These are phyloP conservation scores for Pristionchus entomophagus DNA, from an alignment of 2,888 invertebrate genomes.

Conservation along the genomic window DNA sequence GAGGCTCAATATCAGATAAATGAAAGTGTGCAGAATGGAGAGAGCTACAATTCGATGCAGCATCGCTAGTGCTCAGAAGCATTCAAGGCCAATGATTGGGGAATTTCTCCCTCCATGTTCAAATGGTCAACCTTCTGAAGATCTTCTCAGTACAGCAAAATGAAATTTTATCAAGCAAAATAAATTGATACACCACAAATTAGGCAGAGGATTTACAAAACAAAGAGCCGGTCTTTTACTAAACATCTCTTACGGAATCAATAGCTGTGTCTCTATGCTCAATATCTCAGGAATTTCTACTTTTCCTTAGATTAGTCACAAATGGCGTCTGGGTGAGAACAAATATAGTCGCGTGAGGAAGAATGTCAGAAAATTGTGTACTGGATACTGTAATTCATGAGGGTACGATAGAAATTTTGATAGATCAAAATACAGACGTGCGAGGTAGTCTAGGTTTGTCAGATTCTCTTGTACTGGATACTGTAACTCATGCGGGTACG, in stretches of 20 bases:
- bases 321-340: not conserved
- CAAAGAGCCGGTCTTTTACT: not conserved
- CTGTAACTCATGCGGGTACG: not conserved
- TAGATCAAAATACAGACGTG: not conserved
- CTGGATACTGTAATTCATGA: not conserved
- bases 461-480: not conserved
- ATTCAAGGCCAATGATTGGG: too few species aligned
- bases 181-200: too few species aligned
- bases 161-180: too few species aligned
- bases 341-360: not conserved
- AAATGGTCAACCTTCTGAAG: too few species aligned
- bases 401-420: constrained; percentile 54
- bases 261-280: constrained; percentile 28
- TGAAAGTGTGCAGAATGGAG: too few species aligned
- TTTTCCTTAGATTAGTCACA: not conserved
- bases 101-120: too few species aligned
- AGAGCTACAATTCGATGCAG: too few species aligned
- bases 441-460: too few species aligned
- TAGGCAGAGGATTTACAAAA: constrained; percentile 8
- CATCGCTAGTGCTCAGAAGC: too few species aligned
- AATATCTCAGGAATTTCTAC: not conserved
- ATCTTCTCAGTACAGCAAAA: too few species aligned
- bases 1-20: too few species aligned
- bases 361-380: too few species aligned
- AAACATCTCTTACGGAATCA: constrained; percentile 9